Evolutionary conservation across 2,113 vertebrate genomes (phyloP), one percentile per base, ranked within the genome.

Genomic region (Tylochromis polylepis): DNA sequence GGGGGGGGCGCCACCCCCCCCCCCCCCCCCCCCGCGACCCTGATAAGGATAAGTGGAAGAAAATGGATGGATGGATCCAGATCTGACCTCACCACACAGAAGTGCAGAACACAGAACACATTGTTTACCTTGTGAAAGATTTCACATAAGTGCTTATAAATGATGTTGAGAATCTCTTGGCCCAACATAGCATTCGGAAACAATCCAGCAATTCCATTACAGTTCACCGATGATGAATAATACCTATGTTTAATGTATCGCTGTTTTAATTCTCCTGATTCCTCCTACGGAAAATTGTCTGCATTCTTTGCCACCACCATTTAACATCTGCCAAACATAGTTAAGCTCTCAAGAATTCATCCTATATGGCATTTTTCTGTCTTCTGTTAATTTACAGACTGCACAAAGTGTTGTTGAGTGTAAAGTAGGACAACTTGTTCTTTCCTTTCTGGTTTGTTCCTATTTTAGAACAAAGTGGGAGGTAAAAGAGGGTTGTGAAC

Each of bases 391-490:
- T 85, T 92, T 62, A 31, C 24, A 84, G 79, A 79, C 34, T 49
- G 29, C 53, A 51, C 46, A 80, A 77, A 86, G 43, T 60, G 75
- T 15, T 80, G 38, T 79, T 60, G 43, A 27, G 29, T 80, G 53
- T 38, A 84, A 92, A 91, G 79, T 87, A 88, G 84, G 88, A 53
- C 87, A 83, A 70, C 72, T 59, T 89, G 85, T 87, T 87, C 59
- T 77, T 85, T 88, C 49, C 22, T 51, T 82, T 79, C 41, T 56
- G 34, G 20, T 88, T 85, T 83, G 67, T 85, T 88, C 72, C 57
- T 78, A 53, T 85, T 89, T 86, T 86, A 77, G 85, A 85, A 85
- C 31, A 83, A 78, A 85, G 85, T 82, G 75, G 79, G 75, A 57
- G 82, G 55, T 83, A 56, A 84, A 83, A 83, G 12, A 85, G 62